Conservation (phyloP, 2,888 invertebrate genomes). For the Drosophila trichaetosa region DNA sequence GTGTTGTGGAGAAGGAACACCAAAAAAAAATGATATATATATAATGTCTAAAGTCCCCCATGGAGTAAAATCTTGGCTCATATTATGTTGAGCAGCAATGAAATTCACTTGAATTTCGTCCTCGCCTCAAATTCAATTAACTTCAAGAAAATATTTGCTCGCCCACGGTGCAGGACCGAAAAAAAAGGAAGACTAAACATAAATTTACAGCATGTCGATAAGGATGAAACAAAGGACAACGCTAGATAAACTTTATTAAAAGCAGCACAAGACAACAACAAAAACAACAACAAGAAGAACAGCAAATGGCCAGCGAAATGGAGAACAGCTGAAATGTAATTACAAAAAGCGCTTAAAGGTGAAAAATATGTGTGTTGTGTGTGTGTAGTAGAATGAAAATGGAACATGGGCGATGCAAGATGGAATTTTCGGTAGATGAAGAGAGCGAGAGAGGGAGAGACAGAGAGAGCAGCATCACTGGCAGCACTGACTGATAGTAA, state of each 20-base stretch:
- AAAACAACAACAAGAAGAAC: constrained; percentile 28
- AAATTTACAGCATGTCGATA: constrained; percentile 76
- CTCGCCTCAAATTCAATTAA: constrained; percentile 79
- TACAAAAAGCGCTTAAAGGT: constrained; percentile 77
- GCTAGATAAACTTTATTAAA: constrained; percentile 78
- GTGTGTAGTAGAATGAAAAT: constrained; percentile 20
- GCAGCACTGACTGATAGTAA: constrained; percentile 46
- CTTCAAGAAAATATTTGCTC: constrained; percentile 76
- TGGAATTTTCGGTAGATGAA: not conserved
- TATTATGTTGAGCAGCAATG: constrained; percentile 68
- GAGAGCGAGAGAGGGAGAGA: not conserved
- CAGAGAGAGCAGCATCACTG: not conserved
- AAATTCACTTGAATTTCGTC: constrained; percentile 64
- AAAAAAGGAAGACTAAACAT: constrained; percentile 55
- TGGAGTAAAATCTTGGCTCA: constrained; percentile 39
- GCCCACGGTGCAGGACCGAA: constrained; percentile 59
- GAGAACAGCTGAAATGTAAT: constrained; percentile 74
- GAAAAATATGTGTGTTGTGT: constrained; percentile 57
- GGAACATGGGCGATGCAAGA: constrained; percentile 27
- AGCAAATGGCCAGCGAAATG: constrained; percentile 46
- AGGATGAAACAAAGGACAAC: constrained; percentile 76
- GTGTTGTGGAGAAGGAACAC: not conserved
- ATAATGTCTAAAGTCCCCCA: constrained; percentile 8
- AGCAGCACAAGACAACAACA: constrained; percentile 50
- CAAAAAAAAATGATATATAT: not conserved